These are phyloP conservation scores for Sardina pilchardus DNA, from an alignment of 2,113 vertebrate genomes.

Conservation along the genomic window DNA sequence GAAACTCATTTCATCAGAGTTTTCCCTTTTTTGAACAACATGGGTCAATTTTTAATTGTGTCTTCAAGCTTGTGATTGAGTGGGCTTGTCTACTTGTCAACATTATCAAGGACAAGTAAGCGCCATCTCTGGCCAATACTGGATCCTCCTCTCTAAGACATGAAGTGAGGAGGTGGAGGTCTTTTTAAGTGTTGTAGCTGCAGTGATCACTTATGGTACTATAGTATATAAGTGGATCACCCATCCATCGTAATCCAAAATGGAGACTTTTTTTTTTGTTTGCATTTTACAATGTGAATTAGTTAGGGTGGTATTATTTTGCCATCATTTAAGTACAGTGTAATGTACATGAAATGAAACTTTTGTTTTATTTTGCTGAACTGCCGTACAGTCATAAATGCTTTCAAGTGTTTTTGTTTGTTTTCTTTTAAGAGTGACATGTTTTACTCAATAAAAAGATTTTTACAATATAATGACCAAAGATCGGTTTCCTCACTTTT, in stretches of 20 bases:
- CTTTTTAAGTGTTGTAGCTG: conserved; percentile 1
- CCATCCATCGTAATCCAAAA: neutral
- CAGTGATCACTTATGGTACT: neutral
- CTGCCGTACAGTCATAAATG: conserved; percentile 46
- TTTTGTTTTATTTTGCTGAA: conserved; percentile 26
- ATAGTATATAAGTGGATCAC: neutral
- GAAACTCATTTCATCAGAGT: neutral
- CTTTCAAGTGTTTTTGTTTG: conserved; percentile 49
- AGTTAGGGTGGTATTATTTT: neutral
- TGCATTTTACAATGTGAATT: conserved; percentile 13
- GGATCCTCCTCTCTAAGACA: neutral
- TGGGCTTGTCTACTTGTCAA: neutral
- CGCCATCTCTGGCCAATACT: neutral
- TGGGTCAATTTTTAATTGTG: neutral
- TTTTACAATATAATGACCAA: conserved; percentile 48
- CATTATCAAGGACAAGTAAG: neutral
- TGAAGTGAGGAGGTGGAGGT: neutral
- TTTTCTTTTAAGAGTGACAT: conserved; percentile 47
- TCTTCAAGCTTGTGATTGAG: neutral
- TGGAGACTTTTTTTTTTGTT: neutral
- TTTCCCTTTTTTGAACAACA: neutral
- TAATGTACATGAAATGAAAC: conserved; percentile 9
- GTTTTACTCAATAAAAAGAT: conserved; percentile 63
- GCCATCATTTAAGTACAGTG: neutral
- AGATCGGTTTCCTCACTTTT: neutral